These are phyloP conservation scores for Coreius guichenoti DNA, from an alignment of 2,797 vertebrate species.

Conservation along the genomic window DNA sequence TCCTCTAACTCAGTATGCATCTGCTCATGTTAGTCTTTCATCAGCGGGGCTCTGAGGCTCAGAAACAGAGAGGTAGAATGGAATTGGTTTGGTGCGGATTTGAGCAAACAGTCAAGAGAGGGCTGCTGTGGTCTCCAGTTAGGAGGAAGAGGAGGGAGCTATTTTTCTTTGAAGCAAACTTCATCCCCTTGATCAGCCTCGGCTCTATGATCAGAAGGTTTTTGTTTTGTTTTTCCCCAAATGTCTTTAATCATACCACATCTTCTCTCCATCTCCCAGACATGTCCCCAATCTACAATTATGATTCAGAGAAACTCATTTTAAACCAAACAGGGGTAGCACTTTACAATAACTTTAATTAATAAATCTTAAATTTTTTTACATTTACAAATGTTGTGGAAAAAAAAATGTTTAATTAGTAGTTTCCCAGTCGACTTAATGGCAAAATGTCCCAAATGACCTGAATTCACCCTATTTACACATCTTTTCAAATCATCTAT, in stretches of 20 bases:
- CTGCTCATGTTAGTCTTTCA: slow-evolving; percentile 72
- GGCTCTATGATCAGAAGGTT: slow-evolving; percentile 68
- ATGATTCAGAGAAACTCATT: not conserved
- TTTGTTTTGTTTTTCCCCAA: slow-evolving; percentile 37
- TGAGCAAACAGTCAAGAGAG: slow-evolving; percentile 19
- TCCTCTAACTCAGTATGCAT: slow-evolving; percentile 71
- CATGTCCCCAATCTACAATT: slow-evolving; percentile 35
- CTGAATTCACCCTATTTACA: too few relatives aligned
- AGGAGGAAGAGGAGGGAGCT: slow-evolving; percentile 57
- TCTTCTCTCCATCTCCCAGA: slow-evolving; percentile 38
- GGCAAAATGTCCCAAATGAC: too few relatives aligned
- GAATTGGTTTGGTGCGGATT: slow-evolving; percentile 55
- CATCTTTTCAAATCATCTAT: too few relatives aligned
- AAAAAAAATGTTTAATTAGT: too few relatives aligned
- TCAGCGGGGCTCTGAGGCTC: slow-evolving; percentile 56
- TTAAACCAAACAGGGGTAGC: too few relatives aligned
- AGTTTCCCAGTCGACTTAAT: too few relatives aligned
- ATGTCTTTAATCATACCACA: slow-evolving; percentile 62
- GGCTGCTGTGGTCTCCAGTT: slow-evolving; percentile 21
- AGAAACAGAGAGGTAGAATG: slow-evolving; percentile 47
- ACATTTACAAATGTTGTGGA: too few relatives aligned
- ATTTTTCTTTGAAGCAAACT: slow-evolving; percentile 72
- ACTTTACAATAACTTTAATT: too few relatives aligned
- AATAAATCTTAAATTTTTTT: too few relatives aligned
- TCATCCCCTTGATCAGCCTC: slow-evolving; percentile 68